A percentile compares a stretch with the other conserved stretches of the same genome.
phyloP scores from a whole-genome alignment of 2,888 invertebrate species.

The Drosophila macrospina region DNA sequence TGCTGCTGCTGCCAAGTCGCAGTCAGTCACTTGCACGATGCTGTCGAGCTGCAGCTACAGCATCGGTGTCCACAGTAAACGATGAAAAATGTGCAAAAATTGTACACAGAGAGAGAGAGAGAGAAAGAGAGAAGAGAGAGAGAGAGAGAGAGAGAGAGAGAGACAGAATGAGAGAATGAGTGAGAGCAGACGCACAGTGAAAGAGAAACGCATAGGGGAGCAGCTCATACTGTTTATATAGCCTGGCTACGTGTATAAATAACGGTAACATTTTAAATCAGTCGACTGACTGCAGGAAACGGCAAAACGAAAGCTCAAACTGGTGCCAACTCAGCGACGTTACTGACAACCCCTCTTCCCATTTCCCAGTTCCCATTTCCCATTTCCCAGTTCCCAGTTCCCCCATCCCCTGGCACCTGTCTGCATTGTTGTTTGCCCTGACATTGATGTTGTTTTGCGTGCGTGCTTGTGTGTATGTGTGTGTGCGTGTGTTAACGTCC shows the following conservation, averaged over 20 bases:
- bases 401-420: constrained; percentile 9
- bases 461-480: constrained; percentile 7
- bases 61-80: constrained; percentile 58
- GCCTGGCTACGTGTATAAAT: constrained; percentile 76
- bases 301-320: constrained; percentile 65
- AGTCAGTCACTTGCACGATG: constrained; percentile 75
- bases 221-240: constrained; percentile 69
- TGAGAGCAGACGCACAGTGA: constrained; percentile 14
- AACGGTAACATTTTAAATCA: constrained; percentile 80
- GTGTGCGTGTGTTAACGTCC: constrained; percentile 33
- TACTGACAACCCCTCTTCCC: constrained; percentile 67
- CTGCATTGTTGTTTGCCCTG: constrained; percentile 47
- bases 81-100: constrained; percentile 73
- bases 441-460: constrained; percentile 65
- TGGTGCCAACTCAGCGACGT: constrained; percentile 61
- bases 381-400: constrained; percentile 10
- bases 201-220: constrained; percentile 23
- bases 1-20: constrained; percentile 61
- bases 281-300: constrained; percentile 77
- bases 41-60: constrained; percentile 66
- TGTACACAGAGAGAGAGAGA: constrained; percentile 5
- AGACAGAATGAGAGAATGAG: too few relatives aligned
- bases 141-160: too few relatives aligned
- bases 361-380: constrained; percentile 8
- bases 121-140: too few relatives aligned